These are phyloP conservation scores for Rattus norvegicus DNA, from an alignment of 2,113 vertebrate species.

Conservation along the genomic window GRCr8 NC_086031.1:69549001-69549500, in stretches of 20 bases:
- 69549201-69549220: neutral
- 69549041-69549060: neutral
- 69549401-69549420: slow-evolving; percentile 40
- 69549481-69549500: neutral
- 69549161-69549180: neutral
- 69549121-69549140: neutral
- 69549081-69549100: neutral
- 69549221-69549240: no score
- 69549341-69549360: slow-evolving; percentile 22
- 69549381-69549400: neutral
- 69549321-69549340: neutral
- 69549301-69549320: neutral
- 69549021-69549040: neutral
- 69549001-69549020: neutral
- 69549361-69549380: slow-evolving; percentile 31
- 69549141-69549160: neutral
- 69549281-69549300: neutral
- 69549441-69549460: neutral
- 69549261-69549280: neutral
- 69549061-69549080: neutral
- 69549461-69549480: neutral
- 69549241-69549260: neutral
- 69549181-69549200: neutral
- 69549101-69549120: neutral
- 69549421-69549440: slow-evolving; percentile 10